Evolutionary conservation across 2,888 invertebrate genomes (phyloP), one percentile per base, ranked within the genome.

Genomic region (Griposia aprilina): DNA sequence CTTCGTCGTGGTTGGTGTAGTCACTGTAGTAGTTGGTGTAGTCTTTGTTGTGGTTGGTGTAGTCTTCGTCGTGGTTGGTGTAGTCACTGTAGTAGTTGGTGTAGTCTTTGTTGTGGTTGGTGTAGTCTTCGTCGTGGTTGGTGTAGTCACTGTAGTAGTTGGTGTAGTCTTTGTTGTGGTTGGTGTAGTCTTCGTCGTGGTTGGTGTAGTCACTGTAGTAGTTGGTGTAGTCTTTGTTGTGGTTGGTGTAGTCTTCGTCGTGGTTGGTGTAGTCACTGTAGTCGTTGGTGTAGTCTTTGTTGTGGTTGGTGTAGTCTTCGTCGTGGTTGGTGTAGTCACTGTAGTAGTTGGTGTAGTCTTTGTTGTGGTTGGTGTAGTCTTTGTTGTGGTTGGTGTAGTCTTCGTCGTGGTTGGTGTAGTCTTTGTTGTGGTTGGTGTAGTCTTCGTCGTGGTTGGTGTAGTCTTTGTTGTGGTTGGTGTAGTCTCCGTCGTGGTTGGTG

Each of bases 271-370:
- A 3, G 23, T 36, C 6, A 50, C 50, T 50, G 30, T 20, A 1
- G 36, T 70, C 0, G 63, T 65, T 10, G 70, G 45, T 4, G 65
- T 66, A 0, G 66, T 52, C 4, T 26, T 11, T 2, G 77, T 67
- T 0, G 41, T 65, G 0, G 57, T 70, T 23, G 74, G 15, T 15
- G 68, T 17, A 0, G 45, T 26, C 5, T 11, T 55, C 4, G 62
- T 63, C 0, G 50, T 57, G 0, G 71, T 30, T 2, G 62, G 26
- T 2, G 48, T 69, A 0, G 70, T 30, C 41, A 45, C 45, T 2
- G 30, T 73, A 1, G 52, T 67, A 11, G 67, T 41, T 17, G 67
- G n/a, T 0, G 52, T 60, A 2, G 60, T 23, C 6, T 36, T 52
- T 6, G 50, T 68, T 0, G 45, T 6, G 45, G 45, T n/a, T 65